These are phyloP conservation scores for Megalops cyprinoides DNA, from an alignment of 2,797 vertebrate genomes.

Conservation along the genomic window DNA sequence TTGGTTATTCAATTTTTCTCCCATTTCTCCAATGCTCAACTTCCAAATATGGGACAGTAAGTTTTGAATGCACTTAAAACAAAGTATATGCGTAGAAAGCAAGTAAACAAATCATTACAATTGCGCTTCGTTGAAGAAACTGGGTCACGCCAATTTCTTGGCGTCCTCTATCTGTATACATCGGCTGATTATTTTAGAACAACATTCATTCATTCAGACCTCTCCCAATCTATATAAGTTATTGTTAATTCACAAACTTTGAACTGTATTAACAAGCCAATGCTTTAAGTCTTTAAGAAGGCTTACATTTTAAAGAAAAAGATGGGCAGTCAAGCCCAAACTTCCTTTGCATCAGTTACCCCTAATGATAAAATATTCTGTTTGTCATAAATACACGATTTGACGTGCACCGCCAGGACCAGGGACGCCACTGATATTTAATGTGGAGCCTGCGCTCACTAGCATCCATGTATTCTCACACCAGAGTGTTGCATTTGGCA, in stretches of 20 bases:
- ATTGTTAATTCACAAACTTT: no score
- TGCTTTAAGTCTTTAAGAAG: no score
- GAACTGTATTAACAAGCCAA: no score
- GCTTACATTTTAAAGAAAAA: no score
- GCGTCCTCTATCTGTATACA: no score
- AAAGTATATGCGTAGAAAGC: background rate
- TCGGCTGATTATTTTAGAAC: background rate
- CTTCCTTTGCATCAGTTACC: background rate
- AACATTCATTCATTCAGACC: background rate
- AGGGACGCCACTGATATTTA: background rate
- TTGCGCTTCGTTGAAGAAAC: constrained; percentile 5
- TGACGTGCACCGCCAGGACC: no score
- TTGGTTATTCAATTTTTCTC: background rate
- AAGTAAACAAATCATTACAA: background rate
- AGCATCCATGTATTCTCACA: background rate
- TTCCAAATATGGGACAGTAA: background rate
- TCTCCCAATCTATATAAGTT: background rate
- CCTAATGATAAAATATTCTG: background rate
- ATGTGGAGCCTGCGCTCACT: background rate
- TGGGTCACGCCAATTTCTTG: background rate
- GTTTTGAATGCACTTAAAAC: background rate
- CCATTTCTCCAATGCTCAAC: background rate
- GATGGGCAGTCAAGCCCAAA: background rate
- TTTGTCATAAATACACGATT: background rate
- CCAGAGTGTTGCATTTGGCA: constrained; percentile 11